Evolutionary conservation across 2,888 invertebrate species (phyloP), one percentile per base, ranked within the genome.

Genomic region (Campoplex nolae): DNA sequence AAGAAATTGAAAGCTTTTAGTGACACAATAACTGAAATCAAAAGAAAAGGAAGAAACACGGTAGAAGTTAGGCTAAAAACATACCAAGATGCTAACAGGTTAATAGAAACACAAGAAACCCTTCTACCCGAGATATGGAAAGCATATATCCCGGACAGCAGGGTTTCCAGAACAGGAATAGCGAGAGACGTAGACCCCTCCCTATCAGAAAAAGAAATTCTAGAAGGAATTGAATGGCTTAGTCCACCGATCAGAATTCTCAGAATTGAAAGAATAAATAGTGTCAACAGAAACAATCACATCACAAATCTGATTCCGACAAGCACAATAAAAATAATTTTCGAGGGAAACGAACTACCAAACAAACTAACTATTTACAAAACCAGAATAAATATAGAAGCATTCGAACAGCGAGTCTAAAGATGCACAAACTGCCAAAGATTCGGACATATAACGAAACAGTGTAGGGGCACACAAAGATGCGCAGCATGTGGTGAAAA

Each of bases 391-490:
- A 58, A 56, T 38, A 56, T 83, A 4, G 38, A 51, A 9, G 48
- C 62, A 0, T 86, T 75, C 38, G 58, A 67, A 18, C 83, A 58
- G 1, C 58, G 38, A 3, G 28, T 75, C 2, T 75, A 68, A 58
- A 1, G 74, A 16, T 83, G 86, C 23, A 16, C n/a, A 3, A 74
- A 70, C 6, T 86, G 83, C 23, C 75, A 83, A 35, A 56, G 79
- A 18, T 65, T 74, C n/a, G 78, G 73, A 1, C 82, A 85, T 16
- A 0, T 71, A 1, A 28, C 23, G 0, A 77, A 51, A 3, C 75
- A 85, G 2, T 85, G 82, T 16, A 56, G 73, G 32, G 77, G 82
- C 8, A 71, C 32, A 0, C 6, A 16, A 6, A 65, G 82, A 11
- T 85, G 82, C 6, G 54, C 18, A 0, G 13, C 9, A 0, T 84